Base-by-base conservation (phyloP, 2,888 invertebrate genomes). In the Nezara viridula region DNA sequence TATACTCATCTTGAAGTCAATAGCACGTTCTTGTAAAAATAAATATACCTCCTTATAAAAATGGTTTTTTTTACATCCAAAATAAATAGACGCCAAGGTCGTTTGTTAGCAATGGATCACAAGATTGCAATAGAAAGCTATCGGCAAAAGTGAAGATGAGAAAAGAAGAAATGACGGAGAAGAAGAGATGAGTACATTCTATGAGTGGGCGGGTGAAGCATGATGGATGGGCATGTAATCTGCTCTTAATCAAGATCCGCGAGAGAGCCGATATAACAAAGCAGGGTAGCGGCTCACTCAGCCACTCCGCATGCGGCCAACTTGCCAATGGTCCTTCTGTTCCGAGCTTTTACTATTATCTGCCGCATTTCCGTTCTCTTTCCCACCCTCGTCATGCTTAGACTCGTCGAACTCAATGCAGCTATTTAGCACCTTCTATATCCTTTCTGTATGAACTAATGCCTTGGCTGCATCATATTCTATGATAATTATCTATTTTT, bases 181-280 rank as follows among this genome's bases (percentile, higher is more conserved):
- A 44, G 44, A 12, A n/a, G 81, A 81, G 81, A n/a, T n/a, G 44
- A 44, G n/a, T 12, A 77, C 77, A 40, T 77, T 40, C 77, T 40
- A 77, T 40, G 40, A 77, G 40, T 7, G 77, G 24, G 40, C 5
- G 77, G 40, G 77, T 77, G 77, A 2, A 16, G 10, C 40, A 10
- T 81, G 81, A 81, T n/a, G 24, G 81, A 44, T 44, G 44, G 81
- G n/a, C 81, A 44, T 81, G 81, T 47, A 81, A 81, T 81, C 81
- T 44, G 81, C 24, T 81, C 81, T 44, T 47, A 44, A 81, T 81
- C 40, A 77, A 24, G 40, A 24, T 44, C 77, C 81, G 81, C 44
- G 40, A 81, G 81, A 81, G 81, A 81, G 81, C 44, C 44, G 81
- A 16, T 44, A n/a, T 14, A 24, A 81, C 81, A 81, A 81, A 81